A percentile compares a stretch with the other conserved stretches of the same genome.
These are phyloP conservation scores for Anolis apletophallus DNA, from an alignment of 2,797 vertebrate genomes.

Conservation along the genomic window DNA sequence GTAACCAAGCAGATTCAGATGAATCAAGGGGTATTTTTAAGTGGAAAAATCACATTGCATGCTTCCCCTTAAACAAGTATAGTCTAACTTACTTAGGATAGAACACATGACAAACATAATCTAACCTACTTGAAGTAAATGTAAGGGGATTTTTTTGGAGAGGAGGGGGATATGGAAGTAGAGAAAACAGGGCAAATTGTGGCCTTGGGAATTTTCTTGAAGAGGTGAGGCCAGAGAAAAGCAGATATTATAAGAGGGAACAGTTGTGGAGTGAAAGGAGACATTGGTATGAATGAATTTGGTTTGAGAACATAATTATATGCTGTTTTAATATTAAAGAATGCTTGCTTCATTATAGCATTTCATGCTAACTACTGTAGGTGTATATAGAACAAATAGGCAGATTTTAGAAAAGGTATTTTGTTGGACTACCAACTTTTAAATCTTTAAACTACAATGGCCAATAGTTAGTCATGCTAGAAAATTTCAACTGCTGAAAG, in stretches of 20 bases:
- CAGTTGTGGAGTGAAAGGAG: too few relatives aligned
- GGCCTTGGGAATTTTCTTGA: neutral
- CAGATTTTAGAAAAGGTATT: neutral
- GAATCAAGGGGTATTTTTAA: conserved; percentile 47
- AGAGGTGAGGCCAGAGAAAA: neutral
- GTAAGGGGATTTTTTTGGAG: too few relatives aligned
- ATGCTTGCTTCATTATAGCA: neutral
- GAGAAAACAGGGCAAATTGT: neutral
- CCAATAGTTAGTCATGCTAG: neutral
- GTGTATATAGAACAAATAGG: neutral
- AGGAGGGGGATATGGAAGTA: too few relatives aligned
- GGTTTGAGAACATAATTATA: neutral
- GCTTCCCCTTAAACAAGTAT: neutral
- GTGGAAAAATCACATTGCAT: neutral
- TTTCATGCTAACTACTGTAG: neutral
- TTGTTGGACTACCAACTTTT: neutral
- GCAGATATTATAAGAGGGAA: neutral
- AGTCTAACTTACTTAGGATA: neutral
- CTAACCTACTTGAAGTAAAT: neutral
- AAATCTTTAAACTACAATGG: neutral
- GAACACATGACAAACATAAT: neutral
- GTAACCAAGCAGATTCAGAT: conserved; percentile 57
- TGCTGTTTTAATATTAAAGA: neutral
- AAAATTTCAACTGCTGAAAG: neutral
- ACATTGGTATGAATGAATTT: neutral